Evolutionary conservation across 2,113 vertebrate species (phyloP).

Genomic region (Poeciliopsis prolifica): DNA sequence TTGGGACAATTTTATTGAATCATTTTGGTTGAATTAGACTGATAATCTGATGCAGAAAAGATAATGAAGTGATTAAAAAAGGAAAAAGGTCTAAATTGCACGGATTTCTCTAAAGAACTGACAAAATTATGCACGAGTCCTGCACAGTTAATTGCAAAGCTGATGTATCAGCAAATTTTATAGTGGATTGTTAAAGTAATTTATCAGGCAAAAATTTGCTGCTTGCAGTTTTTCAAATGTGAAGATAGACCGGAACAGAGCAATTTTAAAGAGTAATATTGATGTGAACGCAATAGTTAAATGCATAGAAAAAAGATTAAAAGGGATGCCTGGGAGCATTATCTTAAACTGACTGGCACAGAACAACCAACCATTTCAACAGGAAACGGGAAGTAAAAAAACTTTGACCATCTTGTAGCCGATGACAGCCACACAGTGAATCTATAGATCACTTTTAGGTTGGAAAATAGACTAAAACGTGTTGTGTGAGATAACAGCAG

Average conservation of each 20-base stretch:
- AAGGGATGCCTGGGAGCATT: background rate
- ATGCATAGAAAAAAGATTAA: background rate
- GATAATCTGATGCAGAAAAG: background rate
- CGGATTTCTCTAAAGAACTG: background rate
- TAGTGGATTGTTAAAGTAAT: background rate
- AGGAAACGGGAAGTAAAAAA: background rate
- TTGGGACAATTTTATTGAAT: background rate
- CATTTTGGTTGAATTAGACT: background rate
- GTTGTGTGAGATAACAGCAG: constrained; percentile 1
- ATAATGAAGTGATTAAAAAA: constrained; percentile 1
- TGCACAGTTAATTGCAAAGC: background rate
- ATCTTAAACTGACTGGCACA: background rate
- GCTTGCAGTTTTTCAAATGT: constrained; percentile 8
- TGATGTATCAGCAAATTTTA: constrained; percentile 11
- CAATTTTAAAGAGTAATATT: background rate
- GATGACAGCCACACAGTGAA: background rate
- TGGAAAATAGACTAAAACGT: background rate
- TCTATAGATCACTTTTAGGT: background rate
- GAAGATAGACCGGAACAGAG: background rate
- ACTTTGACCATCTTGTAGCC: background rate
- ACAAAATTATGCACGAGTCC: background rate
- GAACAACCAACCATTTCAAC: background rate
- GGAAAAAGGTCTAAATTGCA: background rate
- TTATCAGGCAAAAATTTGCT: background rate
- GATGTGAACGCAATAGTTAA: background rate